Percentiles rank a stretch among this genome's conserved stretches.
These are phyloP conservation scores for Lasioglossum lativentre DNA, from an alignment of 2,888 invertebrate genomes.

Conservation along the genomic window DNA sequence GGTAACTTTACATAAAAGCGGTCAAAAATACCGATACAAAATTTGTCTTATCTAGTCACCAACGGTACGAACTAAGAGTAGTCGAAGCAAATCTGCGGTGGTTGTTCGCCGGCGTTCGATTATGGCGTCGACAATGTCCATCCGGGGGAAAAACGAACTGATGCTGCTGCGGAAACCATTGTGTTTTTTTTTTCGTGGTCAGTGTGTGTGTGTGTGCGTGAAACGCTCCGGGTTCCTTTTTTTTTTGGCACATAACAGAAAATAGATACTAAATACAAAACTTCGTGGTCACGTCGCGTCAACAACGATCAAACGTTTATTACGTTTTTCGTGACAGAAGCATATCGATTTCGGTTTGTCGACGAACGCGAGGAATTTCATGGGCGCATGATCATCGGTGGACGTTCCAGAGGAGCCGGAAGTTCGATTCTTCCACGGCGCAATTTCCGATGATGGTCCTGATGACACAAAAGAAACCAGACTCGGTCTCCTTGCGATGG, in stretches of 20 bases:
- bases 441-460: conserved; percentile 1
- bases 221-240: neutral
- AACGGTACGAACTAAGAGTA: neutral
- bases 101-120: conserved; percentile 10
- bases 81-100: neutral
- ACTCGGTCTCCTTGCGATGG: neutral
- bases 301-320: neutral
- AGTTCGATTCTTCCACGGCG: conserved; percentile 14
- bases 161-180: neutral
- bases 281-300: conserved; percentile 6
- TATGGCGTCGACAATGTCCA: neutral
- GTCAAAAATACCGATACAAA: conserved; percentile 7
- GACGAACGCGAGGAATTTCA: neutral
- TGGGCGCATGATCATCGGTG: conserved; percentile 42
- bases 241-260: conserved; percentile 20
- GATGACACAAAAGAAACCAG: neutral
- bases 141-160: neutral
- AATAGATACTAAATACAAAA: conserved; percentile 12
- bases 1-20: conserved; percentile 8
- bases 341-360: neutral
- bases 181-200: neutral
- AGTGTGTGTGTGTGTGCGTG: neutral
- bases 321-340: neutral
- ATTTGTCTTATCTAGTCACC: conserved; percentile 2
- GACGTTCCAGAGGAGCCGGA: conserved; percentile 47